These are phyloP conservation scores for Sturmia bella DNA, from an alignment of 2,888 invertebrate genomes.

Conservation along the genomic window DNA sequence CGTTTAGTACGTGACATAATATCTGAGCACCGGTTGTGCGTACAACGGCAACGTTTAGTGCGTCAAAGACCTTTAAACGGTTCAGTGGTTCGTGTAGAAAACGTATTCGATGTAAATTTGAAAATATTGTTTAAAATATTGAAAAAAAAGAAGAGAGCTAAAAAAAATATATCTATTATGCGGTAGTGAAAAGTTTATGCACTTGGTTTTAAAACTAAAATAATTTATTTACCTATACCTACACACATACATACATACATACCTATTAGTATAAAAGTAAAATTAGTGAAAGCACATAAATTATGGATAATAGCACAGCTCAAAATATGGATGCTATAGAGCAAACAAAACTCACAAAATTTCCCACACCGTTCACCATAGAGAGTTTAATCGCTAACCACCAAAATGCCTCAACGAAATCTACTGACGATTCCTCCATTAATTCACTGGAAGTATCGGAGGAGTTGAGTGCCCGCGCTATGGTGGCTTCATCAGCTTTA, in stretches of 20 bases:
- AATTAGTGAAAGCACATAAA: constrained; percentile 7
- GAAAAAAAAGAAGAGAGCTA: constrained; percentile 38
- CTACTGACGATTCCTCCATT: constrained; percentile 43
- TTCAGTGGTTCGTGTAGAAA: constrained; percentile 75
- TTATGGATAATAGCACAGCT: constrained; percentile 63
- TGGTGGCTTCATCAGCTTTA: constrained; percentile 77
- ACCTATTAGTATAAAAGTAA: constrained; percentile 11
- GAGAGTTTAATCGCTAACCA: constrained; percentile 81
- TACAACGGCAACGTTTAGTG: constrained; percentile 73
- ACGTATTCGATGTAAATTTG: constrained; percentile 28
- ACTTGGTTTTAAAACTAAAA: background rate
- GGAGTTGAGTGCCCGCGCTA: constrained; percentile 76
- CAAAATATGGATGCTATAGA: constrained; percentile 67
- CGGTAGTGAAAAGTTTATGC: constrained; percentile 27
- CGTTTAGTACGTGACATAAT: constrained; percentile 72
- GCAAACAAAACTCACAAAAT: constrained; percentile 75
- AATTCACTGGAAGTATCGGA: constrained; percentile 62
- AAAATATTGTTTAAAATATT: constrained; percentile 40
- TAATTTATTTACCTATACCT: too few species aligned
- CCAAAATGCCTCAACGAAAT: constrained; percentile 54
- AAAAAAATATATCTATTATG: constrained; percentile 14
- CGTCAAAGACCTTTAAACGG: constrained; percentile 79
- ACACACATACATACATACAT: too few species aligned
- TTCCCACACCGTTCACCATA: constrained; percentile 81
- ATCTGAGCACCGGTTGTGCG: constrained; percentile 63